Base-by-base conservation (phyloP, 35 echinoderm and acorn worm genomes). In the Lytechinus pictus region DNA sequence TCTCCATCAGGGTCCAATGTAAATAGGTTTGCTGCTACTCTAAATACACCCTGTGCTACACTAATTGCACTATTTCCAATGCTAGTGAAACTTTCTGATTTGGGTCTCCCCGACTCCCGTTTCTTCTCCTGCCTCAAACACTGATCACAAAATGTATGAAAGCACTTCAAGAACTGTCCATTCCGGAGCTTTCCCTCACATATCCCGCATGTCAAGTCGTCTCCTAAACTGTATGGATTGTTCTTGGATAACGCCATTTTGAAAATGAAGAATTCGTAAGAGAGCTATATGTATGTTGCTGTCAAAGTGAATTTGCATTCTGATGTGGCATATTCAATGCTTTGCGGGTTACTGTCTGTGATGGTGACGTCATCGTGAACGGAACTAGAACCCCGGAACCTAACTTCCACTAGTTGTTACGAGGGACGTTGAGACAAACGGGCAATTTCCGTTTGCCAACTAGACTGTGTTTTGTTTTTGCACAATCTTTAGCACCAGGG, bases 81-180 rank as follows among this genome's bases (percentile, higher is more conserved):
- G 53, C 92, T 54, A 27, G 29, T 3, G 27, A 55, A 93, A 9
- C 29, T 55, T 54, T 55, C 92, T 52, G 88, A 90, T 90, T 90
- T 90, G 88, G 88, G 88, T 90, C 88, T 90, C 10, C 27, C 88
- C 11, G 92, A 54, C 11, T 93, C 92, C 16, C 11, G 16, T 28
- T 57, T 93, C 52, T 57, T 55, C 53, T 93, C 27, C 55, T 93
- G 53, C n/a, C 55, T 54, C 92, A 93, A 93, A 54, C 92, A 93
- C 92, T 93, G 52, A 27, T 93, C 54, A 57, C 92, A 93, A 24
- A 93, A 93, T 5, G 92, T n/a, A 54, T 93, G 92, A 93, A 93
- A 93, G 19, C 92, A 93, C 28, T 93, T 93, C 10, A 93, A 57
- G 53, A 93, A 93, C 54, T 93, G 92, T 55, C 92, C 92, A 93